Percentiles rank a stretch among this genome's conserved stretches.
phyloP scores from a whole-genome alignment of 2,888 invertebrate genomes.

The Tanypteryx hageni region DNA sequence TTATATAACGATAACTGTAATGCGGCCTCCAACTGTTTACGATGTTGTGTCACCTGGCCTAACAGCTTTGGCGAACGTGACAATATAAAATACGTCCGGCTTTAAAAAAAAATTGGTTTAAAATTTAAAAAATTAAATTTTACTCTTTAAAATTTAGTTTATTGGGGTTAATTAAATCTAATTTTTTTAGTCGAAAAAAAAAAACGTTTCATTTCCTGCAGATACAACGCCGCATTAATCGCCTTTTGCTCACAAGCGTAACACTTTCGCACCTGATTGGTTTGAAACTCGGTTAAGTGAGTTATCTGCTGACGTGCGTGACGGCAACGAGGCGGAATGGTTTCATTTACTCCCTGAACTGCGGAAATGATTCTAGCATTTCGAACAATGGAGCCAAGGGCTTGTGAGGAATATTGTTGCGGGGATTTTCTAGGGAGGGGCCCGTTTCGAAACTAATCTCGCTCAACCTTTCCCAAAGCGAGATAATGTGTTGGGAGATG shows the following conservation, averaged over 20 bases:
- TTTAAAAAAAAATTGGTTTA: no score
- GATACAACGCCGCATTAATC: background rate
- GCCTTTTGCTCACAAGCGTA: background rate
- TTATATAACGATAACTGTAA: no score
- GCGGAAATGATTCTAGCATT: background rate
- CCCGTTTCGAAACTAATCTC: background rate
- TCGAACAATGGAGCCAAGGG: background rate
- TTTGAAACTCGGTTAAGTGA: background rate
- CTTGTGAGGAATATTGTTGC: background rate
- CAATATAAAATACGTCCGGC: no score
- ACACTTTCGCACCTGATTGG: background rate
- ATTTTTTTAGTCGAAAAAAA: no score
- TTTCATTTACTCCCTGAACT: background rate
- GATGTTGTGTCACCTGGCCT: no score
- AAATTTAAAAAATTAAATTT: no score
- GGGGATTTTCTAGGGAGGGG: background rate
- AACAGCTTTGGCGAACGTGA: no score
- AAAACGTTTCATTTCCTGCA: no score
- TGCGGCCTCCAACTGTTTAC: no score
- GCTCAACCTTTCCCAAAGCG: background rate
- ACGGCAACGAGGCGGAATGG: background rate
- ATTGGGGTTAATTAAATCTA: no score
- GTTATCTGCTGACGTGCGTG: background rate
- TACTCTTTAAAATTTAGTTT: no score
- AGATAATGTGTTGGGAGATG: background rate